phyloP scores from a whole-genome alignment of 2,797 vertebrate genomes.

The Sternotherus odoratus region DNA sequence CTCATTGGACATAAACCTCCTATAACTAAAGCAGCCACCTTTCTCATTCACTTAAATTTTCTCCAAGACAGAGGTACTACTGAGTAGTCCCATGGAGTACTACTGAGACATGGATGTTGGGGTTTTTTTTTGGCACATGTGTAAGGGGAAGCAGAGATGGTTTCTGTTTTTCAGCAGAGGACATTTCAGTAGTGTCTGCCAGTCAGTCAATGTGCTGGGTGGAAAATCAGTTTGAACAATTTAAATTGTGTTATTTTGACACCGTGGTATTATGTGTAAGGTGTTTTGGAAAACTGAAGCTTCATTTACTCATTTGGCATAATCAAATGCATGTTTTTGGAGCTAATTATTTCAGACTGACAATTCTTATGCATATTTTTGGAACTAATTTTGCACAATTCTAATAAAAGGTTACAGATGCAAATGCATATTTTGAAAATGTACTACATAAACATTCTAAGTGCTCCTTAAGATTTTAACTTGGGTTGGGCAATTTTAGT shows the following conservation, averaged over 20 bases:
- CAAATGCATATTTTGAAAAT: not conserved
- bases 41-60: not conserved
- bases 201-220: rapidly evolving
- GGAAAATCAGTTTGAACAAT: not conserved
- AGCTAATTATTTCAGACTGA: not conserved
- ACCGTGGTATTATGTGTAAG: not conserved
- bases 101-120: not conserved
- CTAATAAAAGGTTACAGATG: not conserved
- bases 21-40: not conserved
- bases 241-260: not conserved
- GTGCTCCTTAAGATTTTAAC: not conserved
- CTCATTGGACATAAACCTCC: not conserved
- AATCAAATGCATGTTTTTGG: not conserved
- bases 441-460: not conserved
- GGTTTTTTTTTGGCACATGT: not conserved
- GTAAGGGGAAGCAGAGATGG: not conserved
- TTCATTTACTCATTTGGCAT: not conserved
- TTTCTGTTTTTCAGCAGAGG: not conserved
- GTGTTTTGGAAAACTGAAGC: not conserved
- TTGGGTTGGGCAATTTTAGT: not conserved
- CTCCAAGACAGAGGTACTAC: not conserved
- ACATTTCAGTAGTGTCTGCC: rapidly evolving
- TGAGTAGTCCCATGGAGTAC: not conserved
- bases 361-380: no score
- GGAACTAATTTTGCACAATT: not conserved